Evolutionary conservation across 2,888 invertebrate species (phyloP), one percentile per base, ranked within the genome.

Genomic region (Nomada fucata): DNA sequence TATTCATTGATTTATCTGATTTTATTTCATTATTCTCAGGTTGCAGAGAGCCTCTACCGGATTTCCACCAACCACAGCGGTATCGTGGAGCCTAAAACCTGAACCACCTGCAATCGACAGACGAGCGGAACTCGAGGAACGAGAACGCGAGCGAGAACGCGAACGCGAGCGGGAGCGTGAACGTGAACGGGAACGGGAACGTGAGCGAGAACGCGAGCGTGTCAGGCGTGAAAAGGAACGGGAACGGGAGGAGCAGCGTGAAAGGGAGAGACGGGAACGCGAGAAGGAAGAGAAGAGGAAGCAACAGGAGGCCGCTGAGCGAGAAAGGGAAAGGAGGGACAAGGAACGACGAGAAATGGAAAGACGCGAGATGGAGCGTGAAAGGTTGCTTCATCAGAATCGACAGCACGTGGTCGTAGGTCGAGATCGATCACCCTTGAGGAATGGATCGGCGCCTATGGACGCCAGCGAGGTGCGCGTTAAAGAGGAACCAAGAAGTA

Each of bases 341-440:
- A 95, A 94, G 92, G 96, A 95, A 80, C 94, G 95, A 9, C 88
- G 92, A 0, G 96, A 92, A 94, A 96, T 91, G 80, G 96, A 96
- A 91, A 94, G 95, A 90, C 91, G 94, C 44, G 96, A 95, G 77
- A 93, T 94, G 86, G 95, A 95, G 92, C 95, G 82, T 72, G 94
- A 91, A 95, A 92, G 96, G 95, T 88, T 83, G 95, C 95, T 93
- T 94, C 94, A 91, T 63, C 92, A 92, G 36, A 89, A 89, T 44
- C 89, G 91, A 26, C 93, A 93, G 44, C 93, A 92, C 60, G 89
- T 91, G 10, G 87, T 90, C 5, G 89, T 92, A 26, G 89, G 91
- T 83, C 92, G 96, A 5, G 96, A 96, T 84, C 95, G 97, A 69
- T 97, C 97, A 9, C 97, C 97, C 5, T 94, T 97, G 72, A 95